Evolutionary conservation across 2,888 invertebrate species (phyloP), one percentile per base, ranked within the genome.

Genomic region (Arrhopalites spinosus): DNA sequence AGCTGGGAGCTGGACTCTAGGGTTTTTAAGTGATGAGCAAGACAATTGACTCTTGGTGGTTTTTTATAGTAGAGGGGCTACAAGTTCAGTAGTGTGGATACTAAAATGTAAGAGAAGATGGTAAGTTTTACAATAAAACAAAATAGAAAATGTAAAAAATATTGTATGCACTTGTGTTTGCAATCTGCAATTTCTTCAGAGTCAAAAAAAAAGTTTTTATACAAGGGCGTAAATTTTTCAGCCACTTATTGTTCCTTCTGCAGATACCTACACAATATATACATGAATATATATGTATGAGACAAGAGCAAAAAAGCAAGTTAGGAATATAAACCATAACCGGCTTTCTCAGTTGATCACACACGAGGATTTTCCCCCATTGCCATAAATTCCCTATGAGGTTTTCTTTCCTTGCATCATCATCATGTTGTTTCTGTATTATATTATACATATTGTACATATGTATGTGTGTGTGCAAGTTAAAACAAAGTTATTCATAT

Each of bases 321-420:
- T 61, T 20, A 23, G 27, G n/a, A 30, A 64, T 64, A 64, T 64
- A 43, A n/a, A 59, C 47, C 47, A 47, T 50, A 68, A 70, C 70
- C 36, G 53, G 70, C 70, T 70, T 53, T 70, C 23, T 36, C 50
- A 56, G 50, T 50, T 50, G 70, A 70, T 56, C 70, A 70, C 70
- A 70, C 70, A 56, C 53, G 70, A 53, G 56, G 70, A 56, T 70
- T 30, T 36, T 50, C n/a, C 53, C 53, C 23, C n/a, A 53, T 53
- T 53, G 17, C 53, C 17, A 20, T 53, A 53, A 53, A 53, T 53
- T 53, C 23, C n/a, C 36, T 36, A 36, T 3, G 36, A 36, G 36
- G 36, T 36, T 36, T 36, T 36, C 11, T 11, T 36, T 36, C 36
- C 36, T 36, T 36, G 36, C 11, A 36, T 36, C 36, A 36, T 36